Evolutionary conservation across 2,888 invertebrate species (phyloP).

Genomic region (Acronicta psi): DNA sequence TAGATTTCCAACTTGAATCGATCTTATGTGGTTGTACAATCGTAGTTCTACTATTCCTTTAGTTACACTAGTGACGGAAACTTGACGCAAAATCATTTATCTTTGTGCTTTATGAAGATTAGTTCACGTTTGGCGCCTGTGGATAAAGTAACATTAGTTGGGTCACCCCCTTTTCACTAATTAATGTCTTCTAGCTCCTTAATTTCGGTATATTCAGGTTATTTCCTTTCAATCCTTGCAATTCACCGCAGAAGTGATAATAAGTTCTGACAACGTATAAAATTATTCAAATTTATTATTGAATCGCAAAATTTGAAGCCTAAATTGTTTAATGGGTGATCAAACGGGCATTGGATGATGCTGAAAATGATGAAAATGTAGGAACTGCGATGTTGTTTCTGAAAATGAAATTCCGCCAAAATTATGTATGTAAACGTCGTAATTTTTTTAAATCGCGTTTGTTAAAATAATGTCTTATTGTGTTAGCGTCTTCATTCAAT

Average conservation of each 20-base stretch:
- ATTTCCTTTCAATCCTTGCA: too few relatives aligned
- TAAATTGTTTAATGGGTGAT: too few relatives aligned
- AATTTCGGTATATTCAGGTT: slow-evolving; percentile 21
- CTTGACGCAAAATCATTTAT: slow-evolving; percentile 28
- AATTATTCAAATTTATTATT: too few relatives aligned
- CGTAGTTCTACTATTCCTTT: slow-evolving; percentile 6
- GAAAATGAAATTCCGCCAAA: too few relatives aligned
- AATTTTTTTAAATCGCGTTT: slow-evolving; percentile 34
- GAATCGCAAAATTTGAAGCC: too few relatives aligned
- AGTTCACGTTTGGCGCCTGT: slow-evolving; percentile 26
- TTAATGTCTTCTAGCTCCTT: slow-evolving; percentile 11
- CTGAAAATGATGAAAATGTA: too few relatives aligned
- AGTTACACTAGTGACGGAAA: slow-evolving; percentile 2
- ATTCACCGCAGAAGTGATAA: too few relatives aligned
- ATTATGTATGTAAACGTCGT: slow-evolving; percentile 21
- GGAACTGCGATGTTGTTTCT: too few relatives aligned
- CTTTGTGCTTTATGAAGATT: slow-evolving; percentile 15
- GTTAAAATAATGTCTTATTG: slow-evolving; percentile 32
- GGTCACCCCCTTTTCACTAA: slow-evolving; percentile 20
- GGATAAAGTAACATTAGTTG: slow-evolving; percentile 4
- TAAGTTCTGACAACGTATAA: too few relatives aligned
- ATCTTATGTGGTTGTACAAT: background rate
- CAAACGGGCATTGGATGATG: too few relatives aligned
- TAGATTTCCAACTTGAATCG: background rate
- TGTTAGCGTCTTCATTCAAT: slow-evolving; percentile 26